Conservation (phyloP, 2,888 invertebrate species). For the Hypercompe scribonia region DNA sequence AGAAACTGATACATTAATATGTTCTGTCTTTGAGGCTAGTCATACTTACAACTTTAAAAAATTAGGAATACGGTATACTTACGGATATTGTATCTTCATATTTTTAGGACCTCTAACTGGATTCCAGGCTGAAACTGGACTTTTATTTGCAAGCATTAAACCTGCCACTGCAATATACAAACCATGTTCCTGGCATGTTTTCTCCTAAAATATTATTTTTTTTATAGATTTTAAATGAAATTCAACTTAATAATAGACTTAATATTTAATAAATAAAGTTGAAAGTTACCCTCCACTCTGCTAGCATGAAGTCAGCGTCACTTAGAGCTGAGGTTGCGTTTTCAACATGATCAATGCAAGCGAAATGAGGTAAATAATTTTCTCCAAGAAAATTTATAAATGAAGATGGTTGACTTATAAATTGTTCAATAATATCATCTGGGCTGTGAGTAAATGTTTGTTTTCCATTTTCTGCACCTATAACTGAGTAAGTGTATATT, state of each 20-base stretch:
- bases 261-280: background rate
- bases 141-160: slow-evolving; percentile 90
- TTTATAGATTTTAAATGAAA: background rate
- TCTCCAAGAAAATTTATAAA: slow-evolving; percentile 90
- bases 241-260: background rate
- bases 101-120: slow-evolving; percentile 88
- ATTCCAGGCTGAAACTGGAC: slow-evolving; percentile 91
- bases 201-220: slow-evolving; percentile 66
- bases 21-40: background rate
- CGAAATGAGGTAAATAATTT: slow-evolving; percentile 91
- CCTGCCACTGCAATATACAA: slow-evolving; percentile 89
- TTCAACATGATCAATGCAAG: slow-evolving; percentile 87
- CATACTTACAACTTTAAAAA: background rate
- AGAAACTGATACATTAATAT: background rate
- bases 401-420: slow-evolving; percentile 88
- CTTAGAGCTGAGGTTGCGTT: slow-evolving; percentile 89
- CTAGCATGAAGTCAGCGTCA: slow-evolving; percentile 89
- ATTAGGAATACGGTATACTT: slow-evolving; percentile 42
- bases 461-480: slow-evolving; percentile 65
- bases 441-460: slow-evolving; percentile 88
- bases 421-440: slow-evolving; percentile 89
- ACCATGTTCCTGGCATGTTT: slow-evolving; percentile 85
- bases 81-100: slow-evolving; percentile 80
- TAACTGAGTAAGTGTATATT: slow-evolving; percentile 52
- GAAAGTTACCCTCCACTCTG: slow-evolving; percentile 88